Conservation (phyloP, 2,888 invertebrate species). For the Drosophila incognita region DNA sequence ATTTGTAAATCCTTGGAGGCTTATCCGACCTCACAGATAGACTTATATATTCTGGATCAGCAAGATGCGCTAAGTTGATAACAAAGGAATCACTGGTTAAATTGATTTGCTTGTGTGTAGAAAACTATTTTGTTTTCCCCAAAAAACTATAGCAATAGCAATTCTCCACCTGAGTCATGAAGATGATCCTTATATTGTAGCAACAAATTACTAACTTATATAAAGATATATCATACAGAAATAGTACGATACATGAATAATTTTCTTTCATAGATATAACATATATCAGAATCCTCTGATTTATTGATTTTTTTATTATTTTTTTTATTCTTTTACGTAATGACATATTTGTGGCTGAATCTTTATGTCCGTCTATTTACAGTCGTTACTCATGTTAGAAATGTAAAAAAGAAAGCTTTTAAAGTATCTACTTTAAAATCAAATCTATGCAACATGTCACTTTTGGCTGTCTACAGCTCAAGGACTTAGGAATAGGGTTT, state of each 20-base stretch:
- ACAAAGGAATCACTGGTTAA: not conserved
- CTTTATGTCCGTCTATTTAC: constrained; percentile 20
- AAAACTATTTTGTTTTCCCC: not conserved
- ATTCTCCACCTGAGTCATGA: not conserved
- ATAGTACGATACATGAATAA: not conserved
- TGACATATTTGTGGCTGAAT: not conserved
- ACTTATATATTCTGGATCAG: not conserved
- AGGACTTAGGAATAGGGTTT: not conserved
- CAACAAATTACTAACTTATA: not conserved
- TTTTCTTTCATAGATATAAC: not conserved
- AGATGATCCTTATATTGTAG: not conserved
- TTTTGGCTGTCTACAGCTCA: constrained; percentile 1
- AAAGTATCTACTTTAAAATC: constrained; percentile 1
- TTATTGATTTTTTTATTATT: not conserved
- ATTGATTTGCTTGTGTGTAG: not conserved
- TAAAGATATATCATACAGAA: too few relatives aligned
- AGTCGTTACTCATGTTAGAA: not conserved
- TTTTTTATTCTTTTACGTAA: not conserved
- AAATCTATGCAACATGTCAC: not conserved
- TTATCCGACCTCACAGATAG: not conserved
- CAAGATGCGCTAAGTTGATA: not conserved
- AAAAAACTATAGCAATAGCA: not conserved
- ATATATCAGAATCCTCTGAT: not conserved
- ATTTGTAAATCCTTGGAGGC: not conserved
- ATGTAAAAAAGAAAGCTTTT: not conserved